Conservation (phyloP, 2,888 invertebrate species). For the Eurytoma adleriae region DNA sequence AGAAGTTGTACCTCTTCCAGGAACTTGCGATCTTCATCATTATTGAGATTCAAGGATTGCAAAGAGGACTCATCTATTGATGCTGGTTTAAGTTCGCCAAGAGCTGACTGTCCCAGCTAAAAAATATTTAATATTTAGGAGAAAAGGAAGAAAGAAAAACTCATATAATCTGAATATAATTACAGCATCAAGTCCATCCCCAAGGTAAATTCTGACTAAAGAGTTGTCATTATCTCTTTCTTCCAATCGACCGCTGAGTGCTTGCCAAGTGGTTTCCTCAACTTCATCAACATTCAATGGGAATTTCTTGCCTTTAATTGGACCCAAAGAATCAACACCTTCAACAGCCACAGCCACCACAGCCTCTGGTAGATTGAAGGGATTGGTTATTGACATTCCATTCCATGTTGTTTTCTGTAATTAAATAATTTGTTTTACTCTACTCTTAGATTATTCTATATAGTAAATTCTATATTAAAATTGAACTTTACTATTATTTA, state of each 20-base stretch:
- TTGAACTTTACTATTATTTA: too few relatives aligned
- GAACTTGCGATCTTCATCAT: conserved; percentile 81
- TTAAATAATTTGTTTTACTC: neutral
- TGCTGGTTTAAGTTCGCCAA: conserved; percentile 71
- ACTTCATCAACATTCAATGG: conserved; percentile 81
- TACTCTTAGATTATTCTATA: too few relatives aligned
- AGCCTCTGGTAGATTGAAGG: conserved; percentile 86
- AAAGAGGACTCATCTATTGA: conserved; percentile 68
- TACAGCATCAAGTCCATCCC: conserved; percentile 82
- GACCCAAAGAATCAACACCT: conserved; percentile 78
- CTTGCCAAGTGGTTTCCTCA: conserved; percentile 81
- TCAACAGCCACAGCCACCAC: conserved; percentile 84
- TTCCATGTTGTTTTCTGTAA: conserved; percentile 82
- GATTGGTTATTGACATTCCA: conserved; percentile 83
- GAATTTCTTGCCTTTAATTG: conserved; percentile 76
- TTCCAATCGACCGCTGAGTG: conserved; percentile 79
- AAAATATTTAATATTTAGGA: conserved; percentile 27
- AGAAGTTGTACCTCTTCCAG: conserved; percentile 81
- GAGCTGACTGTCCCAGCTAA: conserved; percentile 73
- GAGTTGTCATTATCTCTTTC: conserved; percentile 81
- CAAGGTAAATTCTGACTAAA: conserved; percentile 81
- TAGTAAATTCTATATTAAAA: too few relatives aligned
- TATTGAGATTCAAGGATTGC: conserved; percentile 63
- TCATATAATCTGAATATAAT: conserved; percentile 66
- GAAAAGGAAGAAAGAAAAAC: conserved; percentile 18